phyloP scores from a whole-genome alignment of 2,888 invertebrate genomes.

The Hymenopus coronatus region DNA sequence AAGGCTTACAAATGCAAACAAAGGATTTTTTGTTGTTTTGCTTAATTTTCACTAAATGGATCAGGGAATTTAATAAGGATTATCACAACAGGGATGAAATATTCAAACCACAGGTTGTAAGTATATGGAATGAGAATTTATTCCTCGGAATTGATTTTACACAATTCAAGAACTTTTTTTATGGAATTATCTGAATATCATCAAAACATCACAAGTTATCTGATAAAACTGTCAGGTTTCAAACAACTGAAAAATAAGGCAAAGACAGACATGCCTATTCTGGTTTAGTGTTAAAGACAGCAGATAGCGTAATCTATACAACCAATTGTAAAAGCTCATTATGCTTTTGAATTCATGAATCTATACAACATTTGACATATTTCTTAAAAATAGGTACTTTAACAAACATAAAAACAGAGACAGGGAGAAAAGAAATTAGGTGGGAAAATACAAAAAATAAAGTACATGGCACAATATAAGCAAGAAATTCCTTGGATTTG shows the following conservation, averaged over 20 bases:
- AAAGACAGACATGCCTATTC: constrained; percentile 9
- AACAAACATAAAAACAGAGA: not conserved
- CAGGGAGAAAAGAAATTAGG: not conserved
- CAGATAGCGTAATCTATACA: not conserved
- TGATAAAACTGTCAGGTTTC: constrained; percentile 2
- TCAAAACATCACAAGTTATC: constrained; percentile 16
- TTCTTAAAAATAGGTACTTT: not conserved
- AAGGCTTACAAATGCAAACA: too few species aligned
- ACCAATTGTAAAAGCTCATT: constrained; percentile 4
- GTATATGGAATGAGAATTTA: constrained; percentile 19
- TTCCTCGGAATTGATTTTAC: constrained; percentile 16
- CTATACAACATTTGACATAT: constrained; percentile 11
- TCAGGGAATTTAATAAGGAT: not conserved
- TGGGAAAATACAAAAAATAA: not conserved
- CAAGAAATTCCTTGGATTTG: not conserved
- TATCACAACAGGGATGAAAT: not conserved
- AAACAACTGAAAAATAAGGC: not conserved
- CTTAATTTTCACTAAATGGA: too few species aligned
- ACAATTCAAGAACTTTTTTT: constrained; percentile 9
- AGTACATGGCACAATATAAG: constrained; percentile 15
- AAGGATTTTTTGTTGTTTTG: too few species aligned
- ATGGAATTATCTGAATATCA: not conserved
- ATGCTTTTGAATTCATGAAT: not conserved
- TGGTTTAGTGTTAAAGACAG: not conserved
- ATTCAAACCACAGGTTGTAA: not conserved